These are phyloP conservation scores for Percopsis transmontana DNA, from an alignment of 2,113 vertebrate genomes.

Conservation along the genomic window DNA sequence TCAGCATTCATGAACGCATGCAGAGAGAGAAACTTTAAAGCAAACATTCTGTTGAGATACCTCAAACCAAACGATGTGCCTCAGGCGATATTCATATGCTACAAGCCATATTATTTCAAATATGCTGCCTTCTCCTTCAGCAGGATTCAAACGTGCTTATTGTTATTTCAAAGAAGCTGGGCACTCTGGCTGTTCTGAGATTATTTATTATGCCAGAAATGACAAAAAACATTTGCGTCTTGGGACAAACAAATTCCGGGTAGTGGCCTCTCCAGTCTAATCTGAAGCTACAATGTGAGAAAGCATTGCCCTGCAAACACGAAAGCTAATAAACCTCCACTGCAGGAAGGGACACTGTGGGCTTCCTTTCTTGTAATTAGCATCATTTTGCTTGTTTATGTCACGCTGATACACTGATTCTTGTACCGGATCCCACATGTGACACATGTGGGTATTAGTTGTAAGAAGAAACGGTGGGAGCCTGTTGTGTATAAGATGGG, in stretches of 20 bases:
- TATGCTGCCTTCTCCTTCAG: neutral
- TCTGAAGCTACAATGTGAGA: conserved; percentile 6
- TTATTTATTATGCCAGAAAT: conserved; percentile 1
- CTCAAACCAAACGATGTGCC: neutral
- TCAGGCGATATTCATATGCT: neutral
- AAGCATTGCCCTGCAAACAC: conserved; percentile 1
- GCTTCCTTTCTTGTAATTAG: conserved; percentile 50
- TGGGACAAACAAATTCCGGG: conserved; percentile 24
- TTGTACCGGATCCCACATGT: conserved; percentile 26
- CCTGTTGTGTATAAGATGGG: conserved; percentile 19
- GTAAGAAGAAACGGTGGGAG: conserved; percentile 29
- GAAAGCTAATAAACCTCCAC: conserved; percentile 37
- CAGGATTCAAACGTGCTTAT: neutral
- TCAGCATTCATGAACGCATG: neutral
- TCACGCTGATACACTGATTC: conserved; percentile 33
- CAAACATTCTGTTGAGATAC: neutral
- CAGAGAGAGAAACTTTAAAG: neutral
- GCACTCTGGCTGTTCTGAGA: conserved; percentile 24
- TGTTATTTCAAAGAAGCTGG: neutral
- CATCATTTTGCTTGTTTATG: conserved; percentile 44
- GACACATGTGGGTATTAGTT: conserved; percentile 10
- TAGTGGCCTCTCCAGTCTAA: conserved; percentile 4
- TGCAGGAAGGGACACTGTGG: conserved; percentile 21
- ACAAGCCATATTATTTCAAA: neutral
- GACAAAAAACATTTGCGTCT: conserved; percentile 10